Evolutionary conservation across 2,888 invertebrate species (phyloP), one percentile per base, ranked within the genome.

Genomic region (Pocota personata): DNA sequence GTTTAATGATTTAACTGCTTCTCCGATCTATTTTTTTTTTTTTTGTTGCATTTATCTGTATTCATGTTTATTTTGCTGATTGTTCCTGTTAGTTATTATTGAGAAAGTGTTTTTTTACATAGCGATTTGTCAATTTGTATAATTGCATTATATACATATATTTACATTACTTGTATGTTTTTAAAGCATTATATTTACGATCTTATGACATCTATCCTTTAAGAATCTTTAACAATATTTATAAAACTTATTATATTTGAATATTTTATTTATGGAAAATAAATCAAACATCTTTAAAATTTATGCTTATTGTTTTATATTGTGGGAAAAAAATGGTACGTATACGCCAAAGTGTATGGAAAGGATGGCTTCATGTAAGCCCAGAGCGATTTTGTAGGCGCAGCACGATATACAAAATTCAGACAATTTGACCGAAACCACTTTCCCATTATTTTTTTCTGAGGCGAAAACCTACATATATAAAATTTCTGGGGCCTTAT

Each of bases 191-290:
- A 37, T 48, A 79, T 80, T 58, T 69, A 76, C 43, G 43, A 62
- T 86, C 86, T 86, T 86, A 82, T 82, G 76, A 82, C 62, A 82
- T 60, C 62, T 82, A 84, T 46, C 52, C 60, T 72, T 76, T 76
- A 86, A 80, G 60, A 46, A 24, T 62, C 52, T 71, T 64, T 67
- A 55, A 71, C 16, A 73, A 84, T 75, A 75, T 79, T 79, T 79
- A 64, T 62, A 43, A 62, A 64, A 73, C 21, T 21, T 60, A 21
- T 21, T 75, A 30, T 71, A 80, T 60, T 84, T 84, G n/a, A 80
- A 71, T n/a, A n/a, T 84, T 83, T 84, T 66, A 80, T 84, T 80
- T 80, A 71, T 66, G 14, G 71, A 52, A 57, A 80, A 84, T 84
- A 84, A 80, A 84, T 67, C 67, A 14, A 80, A 67, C 55, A 43